Conservation (phyloP, 2,888 invertebrate species). For the Siphlonurus alternatus region DNA sequence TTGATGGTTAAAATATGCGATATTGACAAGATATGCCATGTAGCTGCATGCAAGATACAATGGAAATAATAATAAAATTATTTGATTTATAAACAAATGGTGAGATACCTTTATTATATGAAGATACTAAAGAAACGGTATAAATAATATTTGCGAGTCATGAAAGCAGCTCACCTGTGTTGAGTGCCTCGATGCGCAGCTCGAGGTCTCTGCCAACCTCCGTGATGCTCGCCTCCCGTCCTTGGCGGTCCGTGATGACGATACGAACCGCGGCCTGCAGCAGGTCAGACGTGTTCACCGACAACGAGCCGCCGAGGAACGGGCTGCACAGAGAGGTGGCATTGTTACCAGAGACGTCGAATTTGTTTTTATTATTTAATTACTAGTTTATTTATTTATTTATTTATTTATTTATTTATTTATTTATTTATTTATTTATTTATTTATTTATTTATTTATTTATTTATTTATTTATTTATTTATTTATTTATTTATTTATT, state of each 20-base stretch:
- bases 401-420: neutral
- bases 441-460: neutral
- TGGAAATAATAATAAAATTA: too few species aligned
- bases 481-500: neutral
- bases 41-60: too few species aligned
- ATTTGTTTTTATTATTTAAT: neutral
- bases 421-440: neutral
- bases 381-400: neutral
- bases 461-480: neutral
- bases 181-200: slow-evolving; percentile 34
- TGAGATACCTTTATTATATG: too few species aligned
- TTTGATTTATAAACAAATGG: too few species aligned
- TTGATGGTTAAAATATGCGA: too few species aligned
- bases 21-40: too few species aligned
- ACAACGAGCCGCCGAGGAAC: slow-evolving; percentile 31
- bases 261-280: slow-evolving; percentile 35
- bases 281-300: slow-evolving; percentile 31
- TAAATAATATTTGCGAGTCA: too few species aligned
- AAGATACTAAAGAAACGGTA: too few species aligned
- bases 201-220: slow-evolving; percentile 48
- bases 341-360: slow-evolving; percentile 33
- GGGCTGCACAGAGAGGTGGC: slow-evolving; percentile 33
- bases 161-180: neutral
- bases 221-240: slow-evolving; percentile 43
- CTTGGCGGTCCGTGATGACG: slow-evolving; percentile 38